Percentiles rank a stretch among this genome's conserved stretches.
Conservation (phyloP, 2,888 invertebrate genomes). For the Protophormia terraenovae region DNA sequence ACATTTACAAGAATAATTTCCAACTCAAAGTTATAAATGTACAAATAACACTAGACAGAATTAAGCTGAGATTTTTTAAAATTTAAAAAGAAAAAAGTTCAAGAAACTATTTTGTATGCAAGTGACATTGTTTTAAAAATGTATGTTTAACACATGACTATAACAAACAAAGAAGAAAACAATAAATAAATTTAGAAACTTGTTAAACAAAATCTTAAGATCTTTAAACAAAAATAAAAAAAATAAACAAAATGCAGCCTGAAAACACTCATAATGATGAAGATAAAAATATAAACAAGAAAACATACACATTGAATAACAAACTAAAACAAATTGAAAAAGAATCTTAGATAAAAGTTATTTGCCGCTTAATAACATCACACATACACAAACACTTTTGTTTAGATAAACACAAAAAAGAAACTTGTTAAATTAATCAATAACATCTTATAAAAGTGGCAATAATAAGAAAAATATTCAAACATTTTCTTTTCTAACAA, state of each 20-base stretch:
- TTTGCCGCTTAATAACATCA: not conserved
- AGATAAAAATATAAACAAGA: not conserved
- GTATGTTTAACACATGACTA: conserved; percentile 10
- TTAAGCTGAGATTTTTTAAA: not conserved
- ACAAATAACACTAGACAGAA: too few species aligned
- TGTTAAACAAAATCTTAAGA: conserved; percentile 15
- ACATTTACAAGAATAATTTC: conserved; percentile 7
- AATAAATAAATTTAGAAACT: conserved; percentile 13
- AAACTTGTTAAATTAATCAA: conserved; percentile 12
- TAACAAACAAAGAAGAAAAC: not conserved
- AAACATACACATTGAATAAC: not conserved
- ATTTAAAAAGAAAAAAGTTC: conserved; percentile 23
- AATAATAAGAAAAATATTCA: not conserved
- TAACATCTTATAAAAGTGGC: not conserved
- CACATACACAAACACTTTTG: not conserved
- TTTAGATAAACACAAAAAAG: not conserved
- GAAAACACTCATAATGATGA: not conserved
- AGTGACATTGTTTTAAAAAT: conserved; percentile 45
- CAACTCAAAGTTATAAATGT: too few species aligned
- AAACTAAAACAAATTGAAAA: not conserved
- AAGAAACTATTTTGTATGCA: conserved; percentile 42
- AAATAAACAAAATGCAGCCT: not conserved
- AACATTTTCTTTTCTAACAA: conserved; percentile 1
- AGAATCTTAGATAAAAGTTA: not conserved
- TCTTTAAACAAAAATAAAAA: not conserved